phyloP scores from a whole-genome alignment of 2,888 invertebrate genomes.

The Pseudococcus viburni region DNA sequence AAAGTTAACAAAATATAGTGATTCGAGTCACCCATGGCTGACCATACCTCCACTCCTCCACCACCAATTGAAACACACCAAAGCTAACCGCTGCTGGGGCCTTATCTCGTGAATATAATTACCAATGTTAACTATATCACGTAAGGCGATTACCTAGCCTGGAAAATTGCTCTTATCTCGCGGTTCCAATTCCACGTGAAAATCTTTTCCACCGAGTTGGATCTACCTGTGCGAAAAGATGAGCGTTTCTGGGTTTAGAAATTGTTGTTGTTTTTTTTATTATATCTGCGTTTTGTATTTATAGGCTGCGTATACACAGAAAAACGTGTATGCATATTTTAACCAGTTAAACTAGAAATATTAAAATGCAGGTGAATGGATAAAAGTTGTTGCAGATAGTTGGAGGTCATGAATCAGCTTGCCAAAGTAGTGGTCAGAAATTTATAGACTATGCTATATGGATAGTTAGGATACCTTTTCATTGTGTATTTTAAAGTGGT shows the following conservation, averaged over 20 bases:
- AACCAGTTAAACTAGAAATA: conserved; percentile 66
- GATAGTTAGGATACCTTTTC: conserved; percentile 16
- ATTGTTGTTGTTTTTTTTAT: background rate
- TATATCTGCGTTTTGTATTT: background rate
- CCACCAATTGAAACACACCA: background rate
- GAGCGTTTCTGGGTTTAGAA: background rate
- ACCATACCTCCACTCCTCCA: background rate
- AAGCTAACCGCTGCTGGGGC: background rate
- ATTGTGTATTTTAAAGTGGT: conserved; percentile 55
- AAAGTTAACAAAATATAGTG: conserved; percentile 1
- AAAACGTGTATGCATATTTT: conserved; percentile 59
- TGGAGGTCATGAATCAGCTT: conserved; percentile 66
- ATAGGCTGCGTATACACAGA: conserved; percentile 20
- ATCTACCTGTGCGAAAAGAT: conserved; percentile 13
- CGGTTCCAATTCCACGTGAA: background rate
- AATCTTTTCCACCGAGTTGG: background rate
- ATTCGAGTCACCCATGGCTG: conserved; percentile 45
- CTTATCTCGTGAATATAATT: background rate
- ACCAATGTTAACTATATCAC: background rate
- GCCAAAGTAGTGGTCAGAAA: conserved; percentile 66
- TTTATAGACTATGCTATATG: conserved; percentile 57
- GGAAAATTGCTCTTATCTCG: conserved; percentile 1
- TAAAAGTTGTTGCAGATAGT: conserved; percentile 63
- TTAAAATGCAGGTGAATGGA: conserved; percentile 66
- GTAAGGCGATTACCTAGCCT: conserved; percentile 12